Base-by-base conservation (phyloP, 53 echinoderm and acorn worm species). In the Glandiceps talaboti region DNA sequence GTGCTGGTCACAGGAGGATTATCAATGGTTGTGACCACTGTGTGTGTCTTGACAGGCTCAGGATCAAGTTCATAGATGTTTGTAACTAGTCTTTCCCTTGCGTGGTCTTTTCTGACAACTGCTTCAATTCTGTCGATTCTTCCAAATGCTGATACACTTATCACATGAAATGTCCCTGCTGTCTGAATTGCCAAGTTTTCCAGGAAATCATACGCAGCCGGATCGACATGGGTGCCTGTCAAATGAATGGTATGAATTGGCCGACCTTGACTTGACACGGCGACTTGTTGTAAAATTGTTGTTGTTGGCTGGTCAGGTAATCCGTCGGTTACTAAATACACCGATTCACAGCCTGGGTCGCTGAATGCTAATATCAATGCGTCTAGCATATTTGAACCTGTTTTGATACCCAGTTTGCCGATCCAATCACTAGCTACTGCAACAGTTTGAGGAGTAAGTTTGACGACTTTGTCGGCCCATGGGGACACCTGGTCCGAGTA, bases 401-500 rank as follows among this genome's bases (percentile, higher is more conserved):
- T 91, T 31, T 87, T 89, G 74, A 86, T 94, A 26, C 80, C 79
- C 78, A 99, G 80, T n/a, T 82, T 88, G 31, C 82, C 85, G 29
- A 99, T 78, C 99, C 99, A 99, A n/a, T 94, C 93, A 1, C 88
- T 83, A 27, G 99, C 93, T 0, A 94, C 84, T 0, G 86, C 89
- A 31, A 94, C 91, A 10, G 99, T 99, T 81, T 94, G 91, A 12
- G 99, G 99, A 14, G 99, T 93, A 74, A 93, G 94, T 14, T 85
- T 89, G 72, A 99, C 91, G 89, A 99, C 87, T 31, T 89, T 85
- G 77, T 99, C 99, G 0, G 99, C 93, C 99, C 99, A 99, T 0
- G 99, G 99, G 1, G 87, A 86, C 31, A 99, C 91, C 25, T 87
- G 83, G 0, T 91, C 89, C 25, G 93, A 88, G 74, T 91, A 91